These are phyloP conservation scores for Actias luna DNA, from an alignment of 2,888 invertebrate genomes.

Conservation along the genomic window DNA sequence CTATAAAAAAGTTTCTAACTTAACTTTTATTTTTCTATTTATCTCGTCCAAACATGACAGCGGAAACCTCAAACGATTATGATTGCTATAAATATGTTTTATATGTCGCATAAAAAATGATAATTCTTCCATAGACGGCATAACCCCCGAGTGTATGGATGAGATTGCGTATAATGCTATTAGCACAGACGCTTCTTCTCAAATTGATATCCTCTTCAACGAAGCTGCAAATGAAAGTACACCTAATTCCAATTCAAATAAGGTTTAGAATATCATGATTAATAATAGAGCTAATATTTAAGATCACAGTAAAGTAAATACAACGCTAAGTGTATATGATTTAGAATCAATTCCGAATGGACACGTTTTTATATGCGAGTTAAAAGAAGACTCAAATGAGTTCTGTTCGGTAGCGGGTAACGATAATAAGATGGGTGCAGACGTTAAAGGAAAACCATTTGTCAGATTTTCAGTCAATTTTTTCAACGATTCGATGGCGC, in stretches of 20 bases:
- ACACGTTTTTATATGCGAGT: constrained; percentile 44
- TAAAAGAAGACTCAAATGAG: constrained; percentile 75
- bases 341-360: constrained; percentile 41
- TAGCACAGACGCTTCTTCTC: constrained; percentile 82
- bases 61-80: constrained; percentile 76
- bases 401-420: constrained; percentile 80
- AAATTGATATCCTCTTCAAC: constrained; percentile 75
- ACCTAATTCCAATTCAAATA: constrained; percentile 35
- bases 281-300: constrained; percentile 39
- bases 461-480: constrained; percentile 80
- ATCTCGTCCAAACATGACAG: constrained; percentile 66
- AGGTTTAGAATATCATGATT: constrained; percentile 36
- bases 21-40: constrained; percentile 68
- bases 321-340: constrained; percentile 29
- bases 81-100: constrained; percentile 82
- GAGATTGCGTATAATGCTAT: constrained; percentile 82
- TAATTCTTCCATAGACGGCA: constrained; percentile 71
- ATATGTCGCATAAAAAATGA: constrained; percentile 81
- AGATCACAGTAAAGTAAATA: constrained; percentile 36
- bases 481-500: constrained; percentile 68
- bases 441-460: constrained; percentile 82
- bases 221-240: constrained; percentile 41
- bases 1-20: constrained; percentile 45
- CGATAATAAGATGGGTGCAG: constrained; percentile 82
- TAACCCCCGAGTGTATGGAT: constrained; percentile 80